Conservation (phyloP, 2,113 vertebrate species). For the Lampris megalopsis region DNA sequence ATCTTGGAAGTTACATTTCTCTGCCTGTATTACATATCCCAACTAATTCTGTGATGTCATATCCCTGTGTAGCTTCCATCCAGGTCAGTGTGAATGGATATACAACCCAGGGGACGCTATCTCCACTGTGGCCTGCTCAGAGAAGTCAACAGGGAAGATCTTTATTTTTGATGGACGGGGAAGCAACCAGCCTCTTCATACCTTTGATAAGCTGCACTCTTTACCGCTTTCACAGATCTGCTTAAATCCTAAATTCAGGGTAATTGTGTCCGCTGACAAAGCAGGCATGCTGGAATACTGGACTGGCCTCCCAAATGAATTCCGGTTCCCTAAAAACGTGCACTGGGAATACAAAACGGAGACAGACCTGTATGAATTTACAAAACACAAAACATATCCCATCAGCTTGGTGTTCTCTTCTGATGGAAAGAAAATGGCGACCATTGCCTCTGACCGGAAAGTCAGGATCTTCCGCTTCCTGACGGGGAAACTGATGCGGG, state of each 20-base stretch:
- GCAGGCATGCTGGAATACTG: slow-evolving; percentile 98
- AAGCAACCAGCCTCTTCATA: slow-evolving; percentile 88
- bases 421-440: slow-evolving; percentile 97
- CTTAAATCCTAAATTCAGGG: slow-evolving; percentile 90
- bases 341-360: slow-evolving; percentile 97
- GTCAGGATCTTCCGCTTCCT: slow-evolving; percentile 97
- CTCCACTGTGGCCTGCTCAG: slow-evolving; percentile 93
- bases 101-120: slow-evolving; percentile 98
- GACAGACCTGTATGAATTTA: slow-evolving; percentile 98
- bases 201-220: slow-evolving; percentile 93
- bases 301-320: slow-evolving; percentile 93
- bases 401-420: slow-evolving; percentile 92
- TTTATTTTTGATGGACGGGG: slow-evolving; percentile 96
- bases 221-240: slow-evolving; percentile 91
- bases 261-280: slow-evolving; percentile 94
- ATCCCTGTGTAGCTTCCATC: slow-evolving; percentile 85
- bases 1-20: too few species aligned
- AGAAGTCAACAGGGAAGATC: slow-evolving; percentile 96
- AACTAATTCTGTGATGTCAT: background rate
- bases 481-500: slow-evolving; percentile 94
- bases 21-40: too few species aligned
- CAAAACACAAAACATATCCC: slow-evolving; percentile 94
- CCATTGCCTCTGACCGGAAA: slow-evolving; percentile 95
- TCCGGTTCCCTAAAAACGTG: slow-evolving; percentile 92
- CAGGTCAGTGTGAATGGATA: slow-evolving; percentile 96